Conservation (phyloP, 2,113 vertebrate genomes). For the Centropus bengalensis region DNA sequence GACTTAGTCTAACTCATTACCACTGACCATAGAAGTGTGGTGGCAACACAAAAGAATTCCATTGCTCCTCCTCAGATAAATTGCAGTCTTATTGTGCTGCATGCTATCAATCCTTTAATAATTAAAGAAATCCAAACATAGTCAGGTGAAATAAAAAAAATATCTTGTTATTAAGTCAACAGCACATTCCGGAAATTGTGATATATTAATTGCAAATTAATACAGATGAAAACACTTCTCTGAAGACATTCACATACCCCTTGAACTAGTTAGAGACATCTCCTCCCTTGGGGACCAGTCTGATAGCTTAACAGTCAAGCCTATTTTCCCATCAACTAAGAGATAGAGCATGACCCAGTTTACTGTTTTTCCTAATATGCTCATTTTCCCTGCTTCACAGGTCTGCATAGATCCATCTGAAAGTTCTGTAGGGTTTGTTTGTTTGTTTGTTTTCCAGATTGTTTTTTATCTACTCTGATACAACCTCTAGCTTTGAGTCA, state of each 20-base stretch:
- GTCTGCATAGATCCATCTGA: neutral
- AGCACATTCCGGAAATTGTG: neutral
- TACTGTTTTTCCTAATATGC: neutral
- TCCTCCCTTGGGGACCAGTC: neutral
- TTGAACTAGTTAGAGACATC: neutral
- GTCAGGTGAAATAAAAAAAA: neutral
- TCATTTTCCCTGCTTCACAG: neutral
- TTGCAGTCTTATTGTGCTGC: neutral
- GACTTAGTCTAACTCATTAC: neutral
- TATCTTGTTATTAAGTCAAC: neutral
- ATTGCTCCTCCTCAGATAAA: neutral
- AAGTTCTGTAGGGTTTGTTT: neutral
- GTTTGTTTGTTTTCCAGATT: neutral
- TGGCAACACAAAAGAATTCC: neutral
- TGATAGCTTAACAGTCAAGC: neutral
- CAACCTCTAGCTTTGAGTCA: neutral
- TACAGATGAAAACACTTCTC: neutral
- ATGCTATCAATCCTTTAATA: rapidly evolving
- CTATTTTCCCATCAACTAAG: neutral
- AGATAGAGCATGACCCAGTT: neutral
- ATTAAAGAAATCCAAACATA: neutral
- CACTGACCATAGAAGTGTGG: neutral
- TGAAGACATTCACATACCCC: neutral
- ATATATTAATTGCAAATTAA: neutral
- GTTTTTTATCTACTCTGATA: neutral